Percentiles rank a stretch among this genome's conserved stretches.
Conservation (phyloP, 2,797 vertebrate species). For the Aphelocoma californica region DNA sequence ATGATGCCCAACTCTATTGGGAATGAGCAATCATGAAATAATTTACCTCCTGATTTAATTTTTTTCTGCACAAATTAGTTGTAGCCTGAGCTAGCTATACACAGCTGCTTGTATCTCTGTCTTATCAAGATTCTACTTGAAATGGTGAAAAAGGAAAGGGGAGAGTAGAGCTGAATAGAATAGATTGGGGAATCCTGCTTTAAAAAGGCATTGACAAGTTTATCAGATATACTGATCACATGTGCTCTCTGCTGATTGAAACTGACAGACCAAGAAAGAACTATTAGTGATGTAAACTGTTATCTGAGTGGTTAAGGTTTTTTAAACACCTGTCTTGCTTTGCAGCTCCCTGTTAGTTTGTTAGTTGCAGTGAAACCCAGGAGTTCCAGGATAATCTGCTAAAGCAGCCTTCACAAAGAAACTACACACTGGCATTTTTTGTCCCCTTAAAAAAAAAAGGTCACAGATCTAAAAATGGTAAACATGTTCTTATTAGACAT, state of each 20-base stretch:
- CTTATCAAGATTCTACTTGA: conserved; percentile 80
- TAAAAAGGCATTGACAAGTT: conserved; percentile 80
- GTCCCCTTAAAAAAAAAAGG: not conserved
- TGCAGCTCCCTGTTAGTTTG: conserved; percentile 14
- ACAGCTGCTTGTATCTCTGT: conserved; percentile 73
- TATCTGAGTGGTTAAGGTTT: conserved; percentile 45
- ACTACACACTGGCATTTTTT: not conserved
- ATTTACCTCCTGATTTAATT: conserved; percentile 99
- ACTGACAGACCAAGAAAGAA: conserved; percentile 78
- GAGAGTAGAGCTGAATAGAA: conserved; percentile 48
- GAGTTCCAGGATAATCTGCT: not conserved
- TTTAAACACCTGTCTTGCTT: conserved; percentile 62
- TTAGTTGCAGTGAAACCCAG: not conserved
- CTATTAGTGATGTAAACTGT: conserved; percentile 68
- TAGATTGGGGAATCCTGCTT: conserved; percentile 72
- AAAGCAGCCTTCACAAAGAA: not conserved
- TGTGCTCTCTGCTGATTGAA: conserved; percentile 68
- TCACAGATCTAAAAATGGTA: not conserved
- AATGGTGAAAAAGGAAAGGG: conserved; percentile 58
- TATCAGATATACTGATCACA: conserved; percentile 80
- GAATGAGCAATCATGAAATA: conserved; percentile 99
- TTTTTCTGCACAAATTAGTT: conserved; percentile 88
- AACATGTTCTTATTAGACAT: not conserved
- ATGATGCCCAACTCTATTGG: conserved; percentile 95
- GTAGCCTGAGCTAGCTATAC: conserved; percentile 73